Percentiles rank a stretch among this genome's conserved stretches.
Conservation (phyloP, 1,140 invertebrate species). For the Hyposmocoma kahamanoa region DNA sequence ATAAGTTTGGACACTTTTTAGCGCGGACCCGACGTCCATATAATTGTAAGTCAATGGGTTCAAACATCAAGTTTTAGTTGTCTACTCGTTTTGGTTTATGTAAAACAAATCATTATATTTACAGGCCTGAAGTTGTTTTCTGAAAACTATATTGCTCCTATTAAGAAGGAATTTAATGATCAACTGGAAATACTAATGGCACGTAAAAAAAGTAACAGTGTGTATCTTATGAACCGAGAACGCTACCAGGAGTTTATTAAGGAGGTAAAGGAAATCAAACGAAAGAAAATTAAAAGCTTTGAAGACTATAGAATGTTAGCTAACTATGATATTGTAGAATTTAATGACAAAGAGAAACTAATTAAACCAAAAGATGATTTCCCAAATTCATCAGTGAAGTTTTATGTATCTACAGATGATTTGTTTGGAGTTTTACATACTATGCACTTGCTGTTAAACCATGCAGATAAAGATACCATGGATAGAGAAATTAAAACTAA, state of each 20-base stretch:
- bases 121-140: conserved; percentile 21
- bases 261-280: conserved; percentile 40
- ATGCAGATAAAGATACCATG: conserved; percentile 39
- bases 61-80: too few relatives aligned
- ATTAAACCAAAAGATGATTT: conserved; percentile 36
- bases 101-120: too few relatives aligned
- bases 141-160: conserved; percentile 19
- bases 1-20: too few relatives aligned
- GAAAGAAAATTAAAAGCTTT: conserved; percentile 30
- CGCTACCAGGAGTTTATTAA: conserved; percentile 41
- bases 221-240: conserved; percentile 29
- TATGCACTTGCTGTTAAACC: conserved; percentile 47
- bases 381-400: conserved; percentile 29
- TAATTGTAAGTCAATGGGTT: too few relatives aligned
- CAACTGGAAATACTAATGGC: conserved; percentile 36
- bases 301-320: conserved; percentile 46
- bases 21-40: too few relatives aligned
- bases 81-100: too few relatives aligned
- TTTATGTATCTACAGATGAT: conserved; percentile 44
- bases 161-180: conserved; percentile 42
- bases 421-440: conserved; percentile 48
- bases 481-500: conserved; percentile 42
- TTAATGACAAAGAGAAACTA: conserved; percentile 34
- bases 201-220: conserved; percentile 43
- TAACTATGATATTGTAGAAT: conserved; percentile 43